Base-by-base conservation (phyloP, 2,113 vertebrate species). In the Petroica traversi region DNA sequence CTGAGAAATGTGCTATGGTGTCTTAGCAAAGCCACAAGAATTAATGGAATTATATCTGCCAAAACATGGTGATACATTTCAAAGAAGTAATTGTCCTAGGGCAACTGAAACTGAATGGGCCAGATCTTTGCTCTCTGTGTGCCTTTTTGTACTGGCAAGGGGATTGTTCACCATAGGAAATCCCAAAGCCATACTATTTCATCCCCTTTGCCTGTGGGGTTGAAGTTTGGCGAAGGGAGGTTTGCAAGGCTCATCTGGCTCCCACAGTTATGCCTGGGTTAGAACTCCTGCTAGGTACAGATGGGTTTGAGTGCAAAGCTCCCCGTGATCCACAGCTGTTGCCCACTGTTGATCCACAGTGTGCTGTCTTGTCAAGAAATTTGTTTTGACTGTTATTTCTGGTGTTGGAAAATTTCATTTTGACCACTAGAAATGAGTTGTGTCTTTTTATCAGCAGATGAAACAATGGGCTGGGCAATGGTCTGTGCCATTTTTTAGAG, bases 31-130 rank as follows among this genome's bases (percentile, higher is more conserved):
- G 48, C 25, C 74, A 59, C 36, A 40, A 80, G 55, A 92, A 88
- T 74, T 86, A 94, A 88, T 77, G 31, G 79, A 92, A 86, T 91
- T 78, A 25, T 26, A 75, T 69, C 59, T 92, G 79, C 43, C 72
- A 94, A 95, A 92, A 88, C 11, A 59, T 4, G 28, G 23, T 38
- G 43, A 91, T 55, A 71, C 58, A 91, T 81, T 92, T 75, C 3
- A 11, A 93, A 85, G 54, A 87, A 91, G 64, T 33, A 77, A 73
- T 48, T 59, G 85, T 74, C 68, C 55, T 24, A 74, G 41, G 34
- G 31, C 16, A 59, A 45, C 5, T 57, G 73, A 26, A 89, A 85
- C 36, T 46, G 33, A 69, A 63, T 6, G 29, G 54, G 34, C 6
- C 40, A 77, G 48, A 46, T 58, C n/a, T 69, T 74, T 88, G 75